These are phyloP conservation scores for Anagrus nilaparvatae DNA, from an alignment of 1,140 invertebrate species.

Conservation along the genomic window DNA sequence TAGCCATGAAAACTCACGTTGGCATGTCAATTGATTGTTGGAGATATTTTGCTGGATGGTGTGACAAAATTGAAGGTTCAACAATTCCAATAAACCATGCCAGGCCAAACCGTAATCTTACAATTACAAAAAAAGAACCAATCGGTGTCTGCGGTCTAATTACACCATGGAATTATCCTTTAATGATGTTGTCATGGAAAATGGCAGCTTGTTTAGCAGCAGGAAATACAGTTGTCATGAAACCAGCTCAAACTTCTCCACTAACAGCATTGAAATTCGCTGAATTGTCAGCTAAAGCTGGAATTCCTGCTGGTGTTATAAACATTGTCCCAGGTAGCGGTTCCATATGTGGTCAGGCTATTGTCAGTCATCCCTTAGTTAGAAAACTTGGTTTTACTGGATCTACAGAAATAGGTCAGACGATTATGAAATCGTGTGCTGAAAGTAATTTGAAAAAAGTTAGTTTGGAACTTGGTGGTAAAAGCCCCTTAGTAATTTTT, in stretches of 20 bases:
- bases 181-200: constrained; percentile 98
- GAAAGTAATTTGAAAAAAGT: constrained; percentile 87
- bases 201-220: constrained; percentile 91
- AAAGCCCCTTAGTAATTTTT: constrained; percentile 90
- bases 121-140: constrained; percentile 81
- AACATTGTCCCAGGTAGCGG: constrained; percentile 84
- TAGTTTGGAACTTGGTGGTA: constrained; percentile 88
- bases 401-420: constrained; percentile 77
- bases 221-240: constrained; percentile 89
- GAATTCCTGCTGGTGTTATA: constrained; percentile 80
- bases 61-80: constrained; percentile 87
- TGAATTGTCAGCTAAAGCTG: constrained; percentile 74
- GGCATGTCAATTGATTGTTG: constrained; percentile 91
- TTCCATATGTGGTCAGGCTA: constrained; percentile 66
- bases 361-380: constrained; percentile 73
- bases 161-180: constrained; percentile 96
- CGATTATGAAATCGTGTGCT: constrained; percentile 82
- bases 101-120: constrained; percentile 80
- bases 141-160: constrained; percentile 88
- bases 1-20: constrained; percentile 88
- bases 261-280: constrained; percentile 90
- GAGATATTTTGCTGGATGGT: constrained; percentile 89
- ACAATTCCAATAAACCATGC: constrained; percentile 85
- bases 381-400: constrained; percentile 92
- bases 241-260: constrained; percentile 86